Evolutionary conservation across 2,888 invertebrate species (phyloP).

Genomic region (Sturmia bella): DNA sequence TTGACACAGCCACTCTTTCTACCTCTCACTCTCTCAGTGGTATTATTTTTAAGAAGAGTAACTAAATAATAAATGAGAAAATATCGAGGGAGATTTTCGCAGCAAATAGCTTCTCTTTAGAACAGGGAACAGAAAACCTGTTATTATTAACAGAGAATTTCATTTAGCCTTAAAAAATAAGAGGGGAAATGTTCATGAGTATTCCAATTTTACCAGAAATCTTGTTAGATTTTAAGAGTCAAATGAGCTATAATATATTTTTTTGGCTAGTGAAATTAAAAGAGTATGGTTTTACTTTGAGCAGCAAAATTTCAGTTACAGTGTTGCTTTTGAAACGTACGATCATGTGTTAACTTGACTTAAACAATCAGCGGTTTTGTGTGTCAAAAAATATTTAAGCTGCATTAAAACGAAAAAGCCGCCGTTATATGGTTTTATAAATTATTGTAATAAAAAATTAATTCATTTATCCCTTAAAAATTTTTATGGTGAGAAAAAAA

Average conservation of each 20-base stretch:
- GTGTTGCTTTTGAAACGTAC: constrained; percentile 52
- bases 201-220: no score
- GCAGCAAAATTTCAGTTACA: constrained; percentile 36
- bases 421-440: constrained; percentile 40
- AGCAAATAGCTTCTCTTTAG: no score
- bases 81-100: no score
- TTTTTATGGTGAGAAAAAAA: background rate
- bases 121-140: no score
- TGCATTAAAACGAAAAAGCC: constrained; percentile 51
- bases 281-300: constrained; percentile 3
- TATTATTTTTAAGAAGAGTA: no score
- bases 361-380: constrained; percentile 39
- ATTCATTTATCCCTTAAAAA: constrained; percentile 33
- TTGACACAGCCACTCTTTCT: background rate
- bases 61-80: no score
- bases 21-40: no score
- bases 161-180: no score
- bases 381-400: background rate
- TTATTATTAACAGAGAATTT: no score
- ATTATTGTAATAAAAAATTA: background rate
- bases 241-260: no score
- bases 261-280: background rate
- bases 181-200: no score
- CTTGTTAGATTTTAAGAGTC: no score
- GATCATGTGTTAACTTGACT: constrained; percentile 33